Evolutionary conservation across 2,797 vertebrate genomes (phyloP).

Genomic region (Pyrocephalus nanus): DNA sequence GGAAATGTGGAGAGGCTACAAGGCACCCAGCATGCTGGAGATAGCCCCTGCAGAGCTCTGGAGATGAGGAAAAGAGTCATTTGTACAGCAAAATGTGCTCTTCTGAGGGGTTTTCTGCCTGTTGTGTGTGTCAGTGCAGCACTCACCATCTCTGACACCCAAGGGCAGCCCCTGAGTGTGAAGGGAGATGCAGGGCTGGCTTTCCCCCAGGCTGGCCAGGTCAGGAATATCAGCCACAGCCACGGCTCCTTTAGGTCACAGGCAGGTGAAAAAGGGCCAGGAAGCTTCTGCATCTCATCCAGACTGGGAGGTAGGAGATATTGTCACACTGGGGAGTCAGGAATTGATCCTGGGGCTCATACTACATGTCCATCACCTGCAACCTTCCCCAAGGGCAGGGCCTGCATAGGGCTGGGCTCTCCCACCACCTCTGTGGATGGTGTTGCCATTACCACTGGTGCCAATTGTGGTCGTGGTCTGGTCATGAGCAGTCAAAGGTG

Average conservation of each 20-base stretch:
- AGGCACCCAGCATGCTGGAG: not conserved
- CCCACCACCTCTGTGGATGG: not conserved
- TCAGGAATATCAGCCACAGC: not conserved
- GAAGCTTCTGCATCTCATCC: not conserved
- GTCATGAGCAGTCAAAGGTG: not conserved
- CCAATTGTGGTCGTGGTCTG: not conserved
- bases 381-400: not conserved
- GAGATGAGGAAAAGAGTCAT: not conserved
- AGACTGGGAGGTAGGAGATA: not conserved
- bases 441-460: not conserved
- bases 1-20: conserved; percentile 10
- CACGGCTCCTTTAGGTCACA: not conserved
- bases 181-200: not conserved
- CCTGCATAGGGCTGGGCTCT: not conserved
- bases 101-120: not conserved
- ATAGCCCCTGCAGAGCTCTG: not conserved
- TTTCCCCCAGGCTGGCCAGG: not conserved
- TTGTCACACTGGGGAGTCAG: not conserved
- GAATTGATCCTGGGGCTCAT: not conserved
- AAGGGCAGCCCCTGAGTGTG: not conserved
- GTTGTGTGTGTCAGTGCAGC: accelerated
- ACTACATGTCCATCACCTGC: not conserved
- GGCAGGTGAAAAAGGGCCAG: not conserved
- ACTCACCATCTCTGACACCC: not conserved
- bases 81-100: not conserved